Evolutionary conservation across 1,140 invertebrate genomes (phyloP).

Genomic region (Magallana gigas): DNA sequence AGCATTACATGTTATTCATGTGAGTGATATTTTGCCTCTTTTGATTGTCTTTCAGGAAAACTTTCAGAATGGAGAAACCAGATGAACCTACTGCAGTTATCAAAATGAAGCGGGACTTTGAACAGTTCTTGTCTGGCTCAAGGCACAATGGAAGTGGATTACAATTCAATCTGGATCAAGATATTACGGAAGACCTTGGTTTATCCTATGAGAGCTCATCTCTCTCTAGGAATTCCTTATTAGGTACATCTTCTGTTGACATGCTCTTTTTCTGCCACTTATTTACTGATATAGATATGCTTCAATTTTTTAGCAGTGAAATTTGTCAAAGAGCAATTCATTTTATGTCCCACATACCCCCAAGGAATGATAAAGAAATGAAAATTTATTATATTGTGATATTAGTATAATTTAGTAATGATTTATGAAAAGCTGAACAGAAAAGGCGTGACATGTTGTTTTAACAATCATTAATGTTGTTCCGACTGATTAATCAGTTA

Average conservation of each 20-base stretch:
- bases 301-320: too few species aligned
- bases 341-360: too few species aligned
- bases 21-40: too few species aligned
- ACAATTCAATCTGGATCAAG: conserved; percentile 21
- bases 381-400: too few species aligned
- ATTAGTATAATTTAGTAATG: too few species aligned
- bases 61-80: conserved; percentile 56
- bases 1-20: too few species aligned
- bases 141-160: conserved; percentile 37
- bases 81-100: conserved; percentile 66
- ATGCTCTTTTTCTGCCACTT: not conserved
- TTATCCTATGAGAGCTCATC: conserved; percentile 41
- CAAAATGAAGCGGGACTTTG: conserved; percentile 71
- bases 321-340: too few species aligned
- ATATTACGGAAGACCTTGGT: conserved; percentile 43
- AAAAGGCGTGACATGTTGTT: too few species aligned
- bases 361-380: too few species aligned
- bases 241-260: conserved; percentile 49
- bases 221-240: conserved; percentile 58
- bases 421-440: too few species aligned
- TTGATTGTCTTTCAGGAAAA: not conserved
- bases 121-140: conserved; percentile 61
- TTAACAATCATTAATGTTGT: too few species aligned
- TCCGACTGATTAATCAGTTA: too few species aligned
- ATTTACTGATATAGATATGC: not conserved